These are phyloP conservation scores for Eonycteris spelaea DNA, from an alignment of 2,113 vertebrate species.

Conservation along the genomic window DNA sequence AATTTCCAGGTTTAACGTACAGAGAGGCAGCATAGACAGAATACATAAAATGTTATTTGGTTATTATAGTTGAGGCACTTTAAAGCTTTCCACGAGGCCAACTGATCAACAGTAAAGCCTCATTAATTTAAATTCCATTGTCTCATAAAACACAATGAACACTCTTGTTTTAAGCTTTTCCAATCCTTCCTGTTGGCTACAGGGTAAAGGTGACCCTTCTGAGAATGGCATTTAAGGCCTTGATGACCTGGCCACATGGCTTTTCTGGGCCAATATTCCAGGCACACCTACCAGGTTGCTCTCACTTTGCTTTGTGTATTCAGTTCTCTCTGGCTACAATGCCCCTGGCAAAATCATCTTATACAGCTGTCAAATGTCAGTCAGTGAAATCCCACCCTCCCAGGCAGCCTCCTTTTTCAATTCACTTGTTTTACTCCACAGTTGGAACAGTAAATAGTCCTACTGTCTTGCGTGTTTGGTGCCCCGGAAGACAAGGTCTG, in stretches of 20 bases:
- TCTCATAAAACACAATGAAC: not conserved
- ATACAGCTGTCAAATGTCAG: conserved; percentile 2
- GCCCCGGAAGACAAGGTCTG: not conserved
- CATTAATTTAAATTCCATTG: not conserved
- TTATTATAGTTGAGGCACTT: not conserved
- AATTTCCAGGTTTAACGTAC: not conserved
- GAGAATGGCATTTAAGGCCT: not conserved
- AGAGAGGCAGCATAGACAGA: not conserved
- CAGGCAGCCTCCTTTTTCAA: not conserved
- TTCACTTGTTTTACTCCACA: not conserved
- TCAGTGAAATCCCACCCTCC: not conserved
- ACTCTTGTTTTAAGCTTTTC: not conserved
- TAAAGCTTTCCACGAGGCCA: not conserved
- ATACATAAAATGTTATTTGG: not conserved
- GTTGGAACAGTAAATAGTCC: not conserved
- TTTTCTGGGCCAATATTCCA: not conserved
- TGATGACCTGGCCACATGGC: not conserved
- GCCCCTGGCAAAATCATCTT: not conserved
- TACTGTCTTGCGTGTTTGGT: not conserved
- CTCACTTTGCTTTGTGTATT: not conserved
- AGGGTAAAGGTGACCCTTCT: not conserved
- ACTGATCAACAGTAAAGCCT: not conserved
- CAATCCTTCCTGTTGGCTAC: not conserved
- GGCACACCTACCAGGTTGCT: not conserved
- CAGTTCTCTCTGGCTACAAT: not conserved